These are phyloP conservation scores for Pangasianodon gigas DNA, from an alignment of 2,113 vertebrate species.

Conservation along the genomic window DNA sequence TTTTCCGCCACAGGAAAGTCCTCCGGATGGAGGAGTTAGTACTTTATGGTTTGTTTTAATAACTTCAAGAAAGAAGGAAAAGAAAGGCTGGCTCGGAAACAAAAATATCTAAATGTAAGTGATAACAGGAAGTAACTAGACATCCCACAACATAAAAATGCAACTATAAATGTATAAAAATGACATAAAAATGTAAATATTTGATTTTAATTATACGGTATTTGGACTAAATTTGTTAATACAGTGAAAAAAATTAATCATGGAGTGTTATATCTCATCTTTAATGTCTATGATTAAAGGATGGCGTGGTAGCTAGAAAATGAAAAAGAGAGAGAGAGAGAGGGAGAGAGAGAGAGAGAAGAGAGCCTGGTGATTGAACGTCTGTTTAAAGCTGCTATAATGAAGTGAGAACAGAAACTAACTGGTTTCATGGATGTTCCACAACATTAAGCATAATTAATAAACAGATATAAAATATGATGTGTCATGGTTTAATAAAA, in stretches of 20 bases:
- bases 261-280: no score
- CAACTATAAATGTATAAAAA: neutral
- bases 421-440: neutral
- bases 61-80: neutral
- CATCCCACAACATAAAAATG: neutral
- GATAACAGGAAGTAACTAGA: neutral
- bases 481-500: neutral
- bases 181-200: no score
- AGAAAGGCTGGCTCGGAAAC: neutral
- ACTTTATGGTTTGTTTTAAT: no score
- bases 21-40: neutral
- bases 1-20: neutral
- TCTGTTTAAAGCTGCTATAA: neutral
- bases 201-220: no score
- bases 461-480: neutral
- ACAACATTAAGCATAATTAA: neutral
- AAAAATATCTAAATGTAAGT: neutral
- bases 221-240: neutral
- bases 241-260: neutral
- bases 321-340: neutral
- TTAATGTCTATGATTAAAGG: neutral
- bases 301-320: neutral
- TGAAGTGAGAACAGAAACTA: neutral
- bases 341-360: neutral
- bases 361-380: neutral